These are phyloP conservation scores for Phenganax subtilis DNA, from an alignment of 92 coral and sea anemone genomes.

Conservation along the genomic window DNA sequence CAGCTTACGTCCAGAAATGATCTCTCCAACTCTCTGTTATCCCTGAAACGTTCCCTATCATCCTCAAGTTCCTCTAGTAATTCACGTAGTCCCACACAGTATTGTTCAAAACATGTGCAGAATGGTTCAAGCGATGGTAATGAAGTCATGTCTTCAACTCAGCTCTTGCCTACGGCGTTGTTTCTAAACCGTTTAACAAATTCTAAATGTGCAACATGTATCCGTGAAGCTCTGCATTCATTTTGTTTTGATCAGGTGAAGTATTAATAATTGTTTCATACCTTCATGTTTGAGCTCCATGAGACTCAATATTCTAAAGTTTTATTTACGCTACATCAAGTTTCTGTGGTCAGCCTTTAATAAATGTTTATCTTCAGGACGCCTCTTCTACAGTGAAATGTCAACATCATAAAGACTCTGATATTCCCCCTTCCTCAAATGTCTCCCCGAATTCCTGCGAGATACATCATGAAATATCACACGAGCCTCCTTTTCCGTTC, in stretches of 20 bases:
- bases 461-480: background rate
- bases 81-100: background rate
- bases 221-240: constrained; percentile 39
- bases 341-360: background rate
- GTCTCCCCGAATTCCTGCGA: background rate
- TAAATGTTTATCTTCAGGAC: background rate
- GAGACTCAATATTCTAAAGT: background rate
- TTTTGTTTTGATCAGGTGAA: constrained; percentile 38
- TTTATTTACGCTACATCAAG: background rate
- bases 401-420: constrained; percentile 5
- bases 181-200: constrained; percentile 55
- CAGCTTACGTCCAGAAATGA: constrained; percentile 10
- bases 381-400: background rate
- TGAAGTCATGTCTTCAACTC: constrained; percentile 51
- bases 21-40: constrained; percentile 9
- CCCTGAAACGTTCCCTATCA: constrained; percentile 19
- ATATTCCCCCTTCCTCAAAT: constrained; percentile 4
- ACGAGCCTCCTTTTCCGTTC: constrained; percentile 15
- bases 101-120: constrained; percentile 25
- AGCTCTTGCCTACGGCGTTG: constrained; percentile 60
- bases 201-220: constrained; percentile 37
- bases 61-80: constrained; percentile 15
- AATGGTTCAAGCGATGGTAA: constrained; percentile 42
- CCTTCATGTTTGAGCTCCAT: background rate
- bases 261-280: background rate